These are phyloP conservation scores for Phymorhynchus buccinoides DNA, from an alignment of 1,140 invertebrate species.

Conservation along the genomic window DNA sequence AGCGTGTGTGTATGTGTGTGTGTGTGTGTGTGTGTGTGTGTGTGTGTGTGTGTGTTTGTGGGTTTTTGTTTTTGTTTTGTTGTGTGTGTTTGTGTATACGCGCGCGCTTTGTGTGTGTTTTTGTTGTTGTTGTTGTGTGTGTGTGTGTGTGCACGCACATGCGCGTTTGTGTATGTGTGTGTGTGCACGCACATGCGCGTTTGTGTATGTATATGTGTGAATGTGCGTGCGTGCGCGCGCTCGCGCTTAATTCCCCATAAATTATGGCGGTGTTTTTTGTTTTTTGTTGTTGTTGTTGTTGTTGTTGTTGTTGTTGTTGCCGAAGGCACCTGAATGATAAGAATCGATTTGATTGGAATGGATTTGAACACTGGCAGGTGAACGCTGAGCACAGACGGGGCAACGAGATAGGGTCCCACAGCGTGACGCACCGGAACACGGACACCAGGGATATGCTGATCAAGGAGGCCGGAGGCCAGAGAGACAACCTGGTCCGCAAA, in stretches of 20 bases:
- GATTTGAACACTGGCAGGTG: conserved; percentile 70
- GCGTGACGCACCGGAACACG: conserved; percentile 77
- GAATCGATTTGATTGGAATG: no score
- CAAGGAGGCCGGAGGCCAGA: conserved; percentile 50
- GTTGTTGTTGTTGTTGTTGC: not conserved
- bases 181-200: not conserved
- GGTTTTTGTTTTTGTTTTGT: no score
- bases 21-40: not conserved
- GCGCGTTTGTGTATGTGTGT: not conserved
- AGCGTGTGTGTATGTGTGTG: not conserved
- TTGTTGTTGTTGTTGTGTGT: not conserved
- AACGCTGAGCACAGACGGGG: conserved; percentile 87
- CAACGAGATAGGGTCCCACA: conserved; percentile 90
- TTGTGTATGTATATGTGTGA: conserved; percentile 10
- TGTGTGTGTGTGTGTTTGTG: not conserved
- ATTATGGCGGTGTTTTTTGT: not conserved
- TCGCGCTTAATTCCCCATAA: not conserved
- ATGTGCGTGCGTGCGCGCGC: conserved; percentile 7
- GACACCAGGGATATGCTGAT: conserved; percentile 51
- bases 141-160: not conserved
- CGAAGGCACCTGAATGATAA: no score
- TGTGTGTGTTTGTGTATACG: conserved; percentile 19
- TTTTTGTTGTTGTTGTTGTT: not conserved
- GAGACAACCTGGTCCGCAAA: conserved; percentile 49
- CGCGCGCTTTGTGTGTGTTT: no score